Evolutionary conservation across 2,888 invertebrate species (phyloP).

Genomic region (Nysson spinosus): DNA sequence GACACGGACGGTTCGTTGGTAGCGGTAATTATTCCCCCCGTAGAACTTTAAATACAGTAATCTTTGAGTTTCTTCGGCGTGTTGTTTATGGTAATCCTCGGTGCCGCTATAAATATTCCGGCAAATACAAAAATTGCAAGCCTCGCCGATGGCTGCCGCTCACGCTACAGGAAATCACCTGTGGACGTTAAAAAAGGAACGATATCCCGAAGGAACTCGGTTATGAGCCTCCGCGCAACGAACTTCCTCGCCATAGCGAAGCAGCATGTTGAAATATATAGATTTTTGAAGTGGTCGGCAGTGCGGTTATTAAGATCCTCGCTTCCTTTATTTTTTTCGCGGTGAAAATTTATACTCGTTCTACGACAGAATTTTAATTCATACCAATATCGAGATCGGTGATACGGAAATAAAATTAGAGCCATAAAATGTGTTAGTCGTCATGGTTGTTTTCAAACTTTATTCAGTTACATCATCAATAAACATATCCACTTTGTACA

Average conservation of each 20-base stretch:
- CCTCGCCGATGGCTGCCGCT: constrained; percentile 68
- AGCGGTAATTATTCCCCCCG: constrained; percentile 72
- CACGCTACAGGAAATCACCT: constrained; percentile 68
- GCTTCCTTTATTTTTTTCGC: constrained; percentile 22
- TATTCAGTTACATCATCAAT: no score
- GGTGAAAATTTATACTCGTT: neutral
- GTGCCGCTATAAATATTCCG: constrained; percentile 72
- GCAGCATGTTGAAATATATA: constrained; percentile 31
- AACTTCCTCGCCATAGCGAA: neutral
- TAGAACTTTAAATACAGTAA: constrained; percentile 72
- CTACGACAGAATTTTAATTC: neutral
- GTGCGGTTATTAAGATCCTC: constrained; percentile 28
- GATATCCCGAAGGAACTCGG: constrained; percentile 34
- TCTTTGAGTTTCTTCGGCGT: constrained; percentile 69
- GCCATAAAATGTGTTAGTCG: no score
- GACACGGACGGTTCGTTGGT: constrained; percentile 55
- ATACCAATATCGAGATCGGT: neutral
- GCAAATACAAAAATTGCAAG: constrained; percentile 75
- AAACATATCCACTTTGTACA: no score
- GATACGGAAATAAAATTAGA: no score
- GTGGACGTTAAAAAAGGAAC: constrained; percentile 45
- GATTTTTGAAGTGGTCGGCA: constrained; percentile 19
- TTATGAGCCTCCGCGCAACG: constrained; percentile 15
- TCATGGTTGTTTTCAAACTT: no score
- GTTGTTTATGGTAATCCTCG: constrained; percentile 75